Conservation (phyloP, 1,140 invertebrate species). For the Ladona fulva region DNA sequence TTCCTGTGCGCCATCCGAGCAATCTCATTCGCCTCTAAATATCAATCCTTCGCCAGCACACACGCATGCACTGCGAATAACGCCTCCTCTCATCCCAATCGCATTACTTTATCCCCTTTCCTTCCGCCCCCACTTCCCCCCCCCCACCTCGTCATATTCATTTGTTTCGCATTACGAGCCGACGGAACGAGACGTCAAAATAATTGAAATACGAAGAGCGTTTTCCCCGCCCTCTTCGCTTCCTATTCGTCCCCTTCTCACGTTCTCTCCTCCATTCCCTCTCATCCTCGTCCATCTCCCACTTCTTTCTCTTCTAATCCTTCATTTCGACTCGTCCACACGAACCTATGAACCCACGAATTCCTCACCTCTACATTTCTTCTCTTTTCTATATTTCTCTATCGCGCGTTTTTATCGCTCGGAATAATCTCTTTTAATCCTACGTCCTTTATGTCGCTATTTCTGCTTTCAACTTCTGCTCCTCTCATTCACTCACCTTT, state of each 20-base stretch:
- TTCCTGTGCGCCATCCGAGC: background rate
- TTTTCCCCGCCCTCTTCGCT: background rate
- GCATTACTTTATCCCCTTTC: background rate
- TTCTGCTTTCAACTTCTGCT: no score
- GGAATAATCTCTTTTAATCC: no score
- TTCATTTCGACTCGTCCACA: background rate
- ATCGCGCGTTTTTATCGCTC: no score
- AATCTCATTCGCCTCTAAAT: background rate
- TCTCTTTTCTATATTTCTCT: background rate
- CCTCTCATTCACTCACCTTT: no score
- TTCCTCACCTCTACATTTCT: background rate
- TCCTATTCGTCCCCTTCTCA: background rate
- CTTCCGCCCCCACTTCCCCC: background rate
- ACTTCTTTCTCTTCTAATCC: background rate
- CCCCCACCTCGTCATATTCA: background rate
- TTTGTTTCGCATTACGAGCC: background rate
- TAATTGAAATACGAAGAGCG: conserved; percentile 8
- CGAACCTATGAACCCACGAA: background rate
- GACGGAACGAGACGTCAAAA: background rate
- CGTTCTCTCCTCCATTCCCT: background rate
- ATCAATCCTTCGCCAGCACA: background rate
- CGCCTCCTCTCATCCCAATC: background rate
- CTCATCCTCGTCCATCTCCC: background rate
- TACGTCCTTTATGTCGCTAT: no score
- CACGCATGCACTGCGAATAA: no score